Percentiles rank a stretch among this genome's conserved stretches.
These are phyloP conservation scores for Meghimatium bilineatum DNA, from an alignment of 2,888 invertebrate genomes.

Conservation along the genomic window DNA sequence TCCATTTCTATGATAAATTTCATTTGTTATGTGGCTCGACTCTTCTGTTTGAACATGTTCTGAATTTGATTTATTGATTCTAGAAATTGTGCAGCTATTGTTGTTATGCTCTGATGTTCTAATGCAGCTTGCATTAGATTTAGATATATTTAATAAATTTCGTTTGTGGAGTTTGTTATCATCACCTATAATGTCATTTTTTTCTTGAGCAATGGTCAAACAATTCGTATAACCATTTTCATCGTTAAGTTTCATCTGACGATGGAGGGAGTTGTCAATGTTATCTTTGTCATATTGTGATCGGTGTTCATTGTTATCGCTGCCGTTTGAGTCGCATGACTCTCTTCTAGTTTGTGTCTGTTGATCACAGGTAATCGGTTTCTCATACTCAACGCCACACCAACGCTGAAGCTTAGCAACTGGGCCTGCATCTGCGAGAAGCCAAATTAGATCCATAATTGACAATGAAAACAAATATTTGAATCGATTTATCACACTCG, in stretches of 20 bases:
- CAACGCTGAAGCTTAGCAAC: slow-evolving; percentile 47
- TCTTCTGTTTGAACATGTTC: neutral
- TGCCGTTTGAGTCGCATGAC: slow-evolving; percentile 20
- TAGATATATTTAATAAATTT: neutral
- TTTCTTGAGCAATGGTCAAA: neutral
- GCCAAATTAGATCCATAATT: slow-evolving; percentile 22
- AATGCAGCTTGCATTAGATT: no score
- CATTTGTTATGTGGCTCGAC: neutral
- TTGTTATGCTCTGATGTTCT: neutral
- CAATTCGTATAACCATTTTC: neutral
- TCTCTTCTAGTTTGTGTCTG: slow-evolving; percentile 39
- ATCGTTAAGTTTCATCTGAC: neutral
- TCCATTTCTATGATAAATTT: neutral
- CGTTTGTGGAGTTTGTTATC: neutral
- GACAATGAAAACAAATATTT: no score
- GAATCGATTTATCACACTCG: no score
- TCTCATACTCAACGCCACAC: slow-evolving; percentile 46
- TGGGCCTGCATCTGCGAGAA: slow-evolving; percentile 41
- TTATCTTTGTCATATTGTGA: no score
- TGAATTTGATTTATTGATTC: neutral
- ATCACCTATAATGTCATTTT: neutral
- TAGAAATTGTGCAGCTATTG: neutral
- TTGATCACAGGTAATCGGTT: slow-evolving; percentile 42
- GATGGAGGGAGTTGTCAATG: neutral
- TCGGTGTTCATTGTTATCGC: neutral